Evolutionary conservation across 2,888 invertebrate genomes (phyloP).

Genomic region (Apomyelois bistriatella): DNA sequence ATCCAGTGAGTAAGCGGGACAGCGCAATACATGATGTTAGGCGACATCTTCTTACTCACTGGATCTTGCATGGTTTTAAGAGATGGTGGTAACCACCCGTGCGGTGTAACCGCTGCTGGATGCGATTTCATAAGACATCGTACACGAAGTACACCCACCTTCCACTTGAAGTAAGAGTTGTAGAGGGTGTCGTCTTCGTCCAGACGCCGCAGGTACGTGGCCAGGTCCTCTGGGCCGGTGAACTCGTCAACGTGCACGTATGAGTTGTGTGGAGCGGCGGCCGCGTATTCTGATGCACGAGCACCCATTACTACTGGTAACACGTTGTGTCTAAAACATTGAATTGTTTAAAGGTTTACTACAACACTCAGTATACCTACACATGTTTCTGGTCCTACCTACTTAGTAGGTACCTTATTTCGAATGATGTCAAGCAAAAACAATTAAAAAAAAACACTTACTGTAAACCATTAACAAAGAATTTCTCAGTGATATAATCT

Average conservation of each 20-base stretch:
- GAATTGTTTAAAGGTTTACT: too few relatives aligned
- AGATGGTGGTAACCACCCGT: too few relatives aligned
- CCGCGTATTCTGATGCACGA: constrained; percentile 93
- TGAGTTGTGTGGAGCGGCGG: constrained; percentile 92
- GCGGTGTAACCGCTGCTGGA: too few relatives aligned
- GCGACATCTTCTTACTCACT: too few relatives aligned
- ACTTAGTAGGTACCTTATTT: too few relatives aligned
- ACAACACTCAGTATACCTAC: too few relatives aligned
- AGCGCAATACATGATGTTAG: too few relatives aligned
- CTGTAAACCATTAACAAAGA: constrained; percentile 96
- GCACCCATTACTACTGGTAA: constrained; percentile 98
- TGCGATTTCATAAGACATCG: too few relatives aligned
- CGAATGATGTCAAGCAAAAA: too few relatives aligned
- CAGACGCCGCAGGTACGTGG: constrained; percentile 90
- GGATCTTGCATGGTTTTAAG: too few relatives aligned
- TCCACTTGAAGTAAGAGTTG: constrained; percentile 97
- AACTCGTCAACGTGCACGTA: constrained; percentile 98
- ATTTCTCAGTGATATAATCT: constrained; percentile 98
- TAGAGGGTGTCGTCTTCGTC: constrained; percentile 94
- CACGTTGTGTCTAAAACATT: constrained; percentile 82
- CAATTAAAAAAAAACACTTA: constrained; percentile 63
- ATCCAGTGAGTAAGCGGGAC: too few relatives aligned
- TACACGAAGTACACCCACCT: constrained; percentile 55
- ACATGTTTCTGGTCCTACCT: neutral
- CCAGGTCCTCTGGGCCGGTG: constrained; percentile 90